Evolutionary conservation across 2,113 vertebrate species (phyloP).

Genomic region (Cottus gobio): DNA sequence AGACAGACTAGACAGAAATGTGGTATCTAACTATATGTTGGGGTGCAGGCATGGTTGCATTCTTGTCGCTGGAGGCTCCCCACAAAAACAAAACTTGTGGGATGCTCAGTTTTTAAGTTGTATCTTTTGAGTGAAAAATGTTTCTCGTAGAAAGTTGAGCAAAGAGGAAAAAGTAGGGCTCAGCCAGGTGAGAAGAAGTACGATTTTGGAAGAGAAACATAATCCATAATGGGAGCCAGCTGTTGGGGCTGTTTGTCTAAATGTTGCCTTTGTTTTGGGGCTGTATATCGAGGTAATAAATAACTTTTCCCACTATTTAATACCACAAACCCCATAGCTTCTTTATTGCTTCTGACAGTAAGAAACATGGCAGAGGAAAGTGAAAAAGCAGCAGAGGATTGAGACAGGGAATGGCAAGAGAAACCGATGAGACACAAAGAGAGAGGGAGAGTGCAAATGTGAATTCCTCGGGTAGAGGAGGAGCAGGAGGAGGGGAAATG

Average conservation of each 20-base stretch:
- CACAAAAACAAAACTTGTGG: background rate
- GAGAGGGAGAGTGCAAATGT: conserved; percentile 32
- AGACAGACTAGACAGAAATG: conserved; percentile 10
- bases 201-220: conserved; percentile 47
- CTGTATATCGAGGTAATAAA: conserved; percentile 42
- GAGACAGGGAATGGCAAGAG: conserved; percentile 25
- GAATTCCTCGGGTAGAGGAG: conserved; percentile 36
- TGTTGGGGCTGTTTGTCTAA: conserved; percentile 55
- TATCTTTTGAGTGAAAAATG: background rate
- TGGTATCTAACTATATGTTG: conserved; percentile 16
- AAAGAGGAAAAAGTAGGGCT: background rate
- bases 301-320: conserved; percentile 13
- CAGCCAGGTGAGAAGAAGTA: conserved; percentile 43
- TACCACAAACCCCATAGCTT: conserved; percentile 12
- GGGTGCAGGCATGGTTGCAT: background rate
- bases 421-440: conserved; percentile 29
- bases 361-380: conserved; percentile 8
- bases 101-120: conserved; percentile 9
- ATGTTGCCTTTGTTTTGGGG: conserved; percentile 38
- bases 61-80: background rate
- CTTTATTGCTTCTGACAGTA: conserved; percentile 26
- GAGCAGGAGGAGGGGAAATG: conserved; percentile 28
- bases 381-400: background rate
- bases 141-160: background rate
- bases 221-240: conserved; percentile 73